Evolutionary conservation across 1,140 invertebrate species (phyloP), one percentile per base, ranked within the genome.

Genomic region (Drosophila teissieri): DNA sequence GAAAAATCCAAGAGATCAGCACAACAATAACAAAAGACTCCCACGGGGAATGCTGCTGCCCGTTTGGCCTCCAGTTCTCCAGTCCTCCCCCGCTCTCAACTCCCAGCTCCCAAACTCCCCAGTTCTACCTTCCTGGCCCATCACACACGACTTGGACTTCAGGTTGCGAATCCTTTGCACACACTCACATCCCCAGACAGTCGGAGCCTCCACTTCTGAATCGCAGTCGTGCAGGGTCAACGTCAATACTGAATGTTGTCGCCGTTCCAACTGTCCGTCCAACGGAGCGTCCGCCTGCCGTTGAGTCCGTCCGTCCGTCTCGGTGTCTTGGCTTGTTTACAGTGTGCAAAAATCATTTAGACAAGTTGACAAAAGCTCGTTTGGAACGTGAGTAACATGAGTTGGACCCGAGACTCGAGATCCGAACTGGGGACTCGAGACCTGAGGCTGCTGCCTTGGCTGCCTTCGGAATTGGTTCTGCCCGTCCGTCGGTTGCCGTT

Each of bases 291-390:
- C 55, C 39, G 49, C 45, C 62, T 27, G 31, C 7, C 27, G 27
- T 27, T 27, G 27, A 7, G 27, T 44, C 53, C 39, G 54, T 31
- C 53, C 55, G 78, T 76, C 73, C 76, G 82, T 73, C 68, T 55
- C 67, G 67, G 58, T 85, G 73, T 78, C 78, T 63, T 45, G 76
- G 84, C 80, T 91, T 91, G 84, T 91, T 91, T 91, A 91, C 89
- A 89, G 78, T 91, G 84, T 91, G 89, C 88, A 90, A 91, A 91
- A 91, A 91, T 91, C 89, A 91, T 88, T 88, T 90, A 79, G 81
- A 90, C 88, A 88, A 88, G 83, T 91, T 91, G 89, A 91, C 89
- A 91, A 91, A 91, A 91, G 85, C 89, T 91, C 90, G 80, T 91
- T 81, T 91, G 84, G 89, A 85, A 91, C 89, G 89, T 91, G 89